Percentiles rank a stretch among this genome's conserved stretches.
These are phyloP conservation scores for Diphyllodes magnificus DNA, from an alignment of 2,113 vertebrate species.

Conservation along the genomic window DNA sequence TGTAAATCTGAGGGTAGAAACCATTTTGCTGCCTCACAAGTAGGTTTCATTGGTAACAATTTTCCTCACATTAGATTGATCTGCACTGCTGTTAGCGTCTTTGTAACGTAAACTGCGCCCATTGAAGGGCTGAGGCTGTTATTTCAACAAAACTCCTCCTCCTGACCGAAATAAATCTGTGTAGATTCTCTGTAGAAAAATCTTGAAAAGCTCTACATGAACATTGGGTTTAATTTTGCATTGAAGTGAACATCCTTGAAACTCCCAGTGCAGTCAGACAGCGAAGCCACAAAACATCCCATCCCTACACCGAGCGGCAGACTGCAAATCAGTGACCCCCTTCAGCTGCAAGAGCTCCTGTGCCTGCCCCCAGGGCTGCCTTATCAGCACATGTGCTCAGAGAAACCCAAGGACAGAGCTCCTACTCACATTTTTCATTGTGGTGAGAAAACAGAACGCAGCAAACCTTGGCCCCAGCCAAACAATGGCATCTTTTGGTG, in stretches of 20 bases:
- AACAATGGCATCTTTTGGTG: background rate
- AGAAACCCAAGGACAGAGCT: background rate
- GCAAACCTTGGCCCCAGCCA: background rate
- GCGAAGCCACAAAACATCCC: background rate
- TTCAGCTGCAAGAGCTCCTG: background rate
- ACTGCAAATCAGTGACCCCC: background rate
- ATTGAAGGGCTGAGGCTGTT: background rate
- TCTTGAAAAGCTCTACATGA: background rate
- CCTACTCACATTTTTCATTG: background rate
- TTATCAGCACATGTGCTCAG: background rate
- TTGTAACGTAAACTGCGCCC: background rate
- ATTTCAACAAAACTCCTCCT: background rate
- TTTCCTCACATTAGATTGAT: background rate
- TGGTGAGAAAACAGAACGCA: background rate
- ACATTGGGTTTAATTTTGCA: background rate
- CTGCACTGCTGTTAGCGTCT: background rate
- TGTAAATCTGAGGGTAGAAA: background rate
- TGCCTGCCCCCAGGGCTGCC: background rate
- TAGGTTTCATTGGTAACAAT: background rate
- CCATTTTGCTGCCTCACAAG: background rate
- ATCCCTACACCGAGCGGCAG: background rate
- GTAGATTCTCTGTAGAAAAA: background rate
- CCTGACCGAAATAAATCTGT: background rate
- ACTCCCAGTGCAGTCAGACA: background rate
- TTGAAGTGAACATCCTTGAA: background rate